Conservation (phyloP, 2,888 invertebrate species). For the Protodeltote pygarga region DNA sequence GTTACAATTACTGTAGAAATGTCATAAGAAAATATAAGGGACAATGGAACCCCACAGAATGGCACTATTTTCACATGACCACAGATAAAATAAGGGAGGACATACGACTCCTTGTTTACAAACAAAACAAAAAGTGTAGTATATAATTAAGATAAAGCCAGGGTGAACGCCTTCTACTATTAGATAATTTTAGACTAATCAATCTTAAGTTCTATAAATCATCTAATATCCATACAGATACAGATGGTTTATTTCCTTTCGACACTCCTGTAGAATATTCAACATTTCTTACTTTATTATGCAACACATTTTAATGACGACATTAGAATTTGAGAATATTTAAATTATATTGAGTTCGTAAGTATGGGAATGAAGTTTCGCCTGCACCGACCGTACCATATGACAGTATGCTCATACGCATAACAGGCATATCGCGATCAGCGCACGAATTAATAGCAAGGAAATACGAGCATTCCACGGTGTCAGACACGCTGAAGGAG, state of each 20-base stretch:
- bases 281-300: too few relatives aligned
- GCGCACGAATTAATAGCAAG: conserved; percentile 83
- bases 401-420: conserved; percentile 78
- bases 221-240: conserved; percentile 34
- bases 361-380: conserved; percentile 71
- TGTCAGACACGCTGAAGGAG: conserved; percentile 74
- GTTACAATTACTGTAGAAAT: conserved; percentile 72
- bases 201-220: conserved; percentile 48
- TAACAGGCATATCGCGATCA: conserved; percentile 76
- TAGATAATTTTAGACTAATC: conserved; percentile 5
- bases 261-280: too few relatives aligned
- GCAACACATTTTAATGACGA: conserved; percentile 15
- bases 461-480: conserved; percentile 67
- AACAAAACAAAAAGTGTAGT: conserved; percentile 30
- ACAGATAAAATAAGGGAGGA: conserved; percentile 46
- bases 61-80: conserved; percentile 40
- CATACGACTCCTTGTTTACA: conserved; percentile 35
- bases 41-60: conserved; percentile 41
- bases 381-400: conserved; percentile 68
- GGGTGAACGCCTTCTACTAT: conserved; percentile 44
- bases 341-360: conserved; percentile 34
- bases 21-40: conserved; percentile 56
- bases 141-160: conserved; percentile 54
- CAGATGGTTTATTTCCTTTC: conserved; percentile 38
- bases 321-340: conserved; percentile 38